A percentile compares a stretch with the other conserved stretches of the same genome.
Conservation (phyloP, 1,140 invertebrate genomes). For the Fopius arisanus region DNA sequence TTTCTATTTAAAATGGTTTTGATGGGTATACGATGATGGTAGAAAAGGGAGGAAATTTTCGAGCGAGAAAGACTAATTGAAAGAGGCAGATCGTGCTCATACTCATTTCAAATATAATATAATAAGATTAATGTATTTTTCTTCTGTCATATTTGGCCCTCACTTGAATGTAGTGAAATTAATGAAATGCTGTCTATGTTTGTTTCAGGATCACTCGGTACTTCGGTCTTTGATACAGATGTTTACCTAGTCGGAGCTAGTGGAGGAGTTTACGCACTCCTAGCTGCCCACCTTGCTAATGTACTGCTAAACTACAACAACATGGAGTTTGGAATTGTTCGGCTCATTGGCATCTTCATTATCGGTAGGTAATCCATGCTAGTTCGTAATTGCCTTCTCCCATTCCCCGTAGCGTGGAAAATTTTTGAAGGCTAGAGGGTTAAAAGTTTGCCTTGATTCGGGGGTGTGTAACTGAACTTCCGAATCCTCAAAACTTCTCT, state of each 20-base stretch:
- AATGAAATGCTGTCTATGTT: conserved; percentile 11
- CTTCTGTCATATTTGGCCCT: no score
- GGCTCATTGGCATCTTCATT: conserved; percentile 88
- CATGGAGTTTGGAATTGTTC: conserved; percentile 93
- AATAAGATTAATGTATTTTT: no score
- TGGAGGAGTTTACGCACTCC: conserved; percentile 91
- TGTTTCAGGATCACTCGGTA: conserved; percentile 82
- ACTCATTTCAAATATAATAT: no score
- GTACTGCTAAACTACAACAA: conserved; percentile 95
- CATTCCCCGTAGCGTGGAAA: neutral
- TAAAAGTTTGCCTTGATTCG: neutral
- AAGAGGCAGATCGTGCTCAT: neutral
- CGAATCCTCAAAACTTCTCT: neutral
- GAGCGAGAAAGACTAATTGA: conserved; percentile 13
- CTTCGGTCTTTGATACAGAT: conserved; percentile 93
- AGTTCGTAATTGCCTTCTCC: neutral
- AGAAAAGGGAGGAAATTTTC: neutral
- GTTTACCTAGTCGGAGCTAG: conserved; percentile 94
- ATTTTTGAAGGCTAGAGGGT: neutral
- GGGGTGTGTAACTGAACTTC: neutral
- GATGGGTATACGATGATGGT: neutral
- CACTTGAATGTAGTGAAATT: neutral
- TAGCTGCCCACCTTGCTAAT: conserved; percentile 94
- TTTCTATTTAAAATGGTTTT: neutral
- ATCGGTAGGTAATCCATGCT: conserved; percentile 76